Evolutionary conservation across 2,113 vertebrate species (phyloP).

Genomic region (Blennius ocellaris): DNA sequence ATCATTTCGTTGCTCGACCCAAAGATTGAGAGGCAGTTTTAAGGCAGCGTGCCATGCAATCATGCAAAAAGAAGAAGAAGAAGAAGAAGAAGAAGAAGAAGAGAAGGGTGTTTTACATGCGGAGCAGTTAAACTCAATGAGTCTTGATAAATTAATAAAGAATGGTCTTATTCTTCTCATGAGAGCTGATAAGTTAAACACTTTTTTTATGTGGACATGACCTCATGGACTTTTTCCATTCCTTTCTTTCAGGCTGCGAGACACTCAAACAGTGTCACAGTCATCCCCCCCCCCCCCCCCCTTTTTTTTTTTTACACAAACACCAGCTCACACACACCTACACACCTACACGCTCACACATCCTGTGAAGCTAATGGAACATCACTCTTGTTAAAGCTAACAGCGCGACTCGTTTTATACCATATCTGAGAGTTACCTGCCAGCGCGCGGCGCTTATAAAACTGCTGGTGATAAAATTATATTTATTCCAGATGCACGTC

Average conservation of each 20-base stretch:
- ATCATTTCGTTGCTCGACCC: no score
- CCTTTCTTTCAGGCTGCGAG: conserved; percentile 7
- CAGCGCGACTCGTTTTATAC: conserved; percentile 64
- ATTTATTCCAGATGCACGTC: conserved; percentile 76
- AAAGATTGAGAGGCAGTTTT: no score
- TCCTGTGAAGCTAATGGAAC: conserved; percentile 59
- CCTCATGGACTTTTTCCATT: not conserved
- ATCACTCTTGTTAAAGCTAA: conserved; percentile 69
- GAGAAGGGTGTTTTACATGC: not conserved
- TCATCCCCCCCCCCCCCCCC: conserved; percentile 19
- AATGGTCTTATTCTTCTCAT: not conserved
- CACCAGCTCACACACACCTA: conserved; percentile 1
- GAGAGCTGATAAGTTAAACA: not conserved
- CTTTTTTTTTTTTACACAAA: conserved; percentile 17
- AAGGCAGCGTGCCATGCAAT: no score
- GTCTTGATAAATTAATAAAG: not conserved
- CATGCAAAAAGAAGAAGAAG: not conserved
- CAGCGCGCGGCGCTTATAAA: conserved; percentile 64
- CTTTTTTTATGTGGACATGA: not conserved
- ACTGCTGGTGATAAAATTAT: conserved; percentile 67
- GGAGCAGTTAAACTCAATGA: not conserved
- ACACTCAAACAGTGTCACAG: conserved; percentile 34
- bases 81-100: not conserved
- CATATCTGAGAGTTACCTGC: conserved; percentile 73
- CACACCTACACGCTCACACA: not conserved